phyloP scores from a whole-genome alignment of 1,140 invertebrate species.

The Antheraea pernyi region DNA sequence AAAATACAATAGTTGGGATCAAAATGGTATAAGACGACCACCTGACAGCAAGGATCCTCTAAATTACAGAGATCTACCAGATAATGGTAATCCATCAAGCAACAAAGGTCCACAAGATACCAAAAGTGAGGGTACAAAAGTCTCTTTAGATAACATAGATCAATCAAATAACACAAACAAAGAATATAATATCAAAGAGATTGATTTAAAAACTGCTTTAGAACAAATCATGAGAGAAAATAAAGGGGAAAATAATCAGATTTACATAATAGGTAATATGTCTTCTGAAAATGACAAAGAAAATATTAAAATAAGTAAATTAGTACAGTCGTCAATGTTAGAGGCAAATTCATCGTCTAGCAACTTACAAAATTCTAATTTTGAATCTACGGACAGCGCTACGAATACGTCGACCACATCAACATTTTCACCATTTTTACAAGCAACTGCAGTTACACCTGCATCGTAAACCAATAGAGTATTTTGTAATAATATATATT shows the following conservation, averaged over 20 bases:
- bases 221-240: too few species aligned
- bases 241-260: not conserved
- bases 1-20: too few species aligned
- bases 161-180: too few species aligned
- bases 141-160: too few species aligned
- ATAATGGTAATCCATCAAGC: conserved; percentile 7
- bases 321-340: too few species aligned
- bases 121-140: not conserved
- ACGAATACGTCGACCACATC: not conserved
- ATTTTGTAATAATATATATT: too few species aligned
- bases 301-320: too few species aligned
- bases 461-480: conserved; percentile 11
- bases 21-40: conserved; percentile 9
- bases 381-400: not conserved
- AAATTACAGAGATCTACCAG: conserved; percentile 7
- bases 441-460: conserved; percentile 15
- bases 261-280: too few species aligned
- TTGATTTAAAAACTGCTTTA: too few species aligned
- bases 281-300: too few species aligned
- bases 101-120: conserved; percentile 6
- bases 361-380: not conserved
- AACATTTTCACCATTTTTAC: not conserved
- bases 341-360: not conserved
- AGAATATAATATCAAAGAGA: too few species aligned
- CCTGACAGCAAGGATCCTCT: conserved; percentile 1